Base-by-base conservation (phyloP, 2,797 vertebrate genomes). In the Triplophysa bombifrons region DNA sequence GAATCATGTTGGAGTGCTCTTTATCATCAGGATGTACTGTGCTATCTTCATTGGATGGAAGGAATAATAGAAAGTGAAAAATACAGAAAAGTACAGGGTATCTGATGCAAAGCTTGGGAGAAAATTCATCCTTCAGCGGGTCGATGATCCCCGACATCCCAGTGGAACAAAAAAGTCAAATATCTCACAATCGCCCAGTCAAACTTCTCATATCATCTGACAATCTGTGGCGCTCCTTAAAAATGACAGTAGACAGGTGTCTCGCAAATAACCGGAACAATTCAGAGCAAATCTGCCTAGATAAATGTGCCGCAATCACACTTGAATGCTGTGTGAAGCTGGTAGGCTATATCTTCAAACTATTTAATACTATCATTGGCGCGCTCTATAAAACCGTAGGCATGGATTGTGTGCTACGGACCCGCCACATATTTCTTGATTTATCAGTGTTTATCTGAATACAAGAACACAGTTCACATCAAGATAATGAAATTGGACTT, bases 231-330 rank as follows among this genome's bases (percentile, higher is more conserved):
- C 1, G 9, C 51, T 56, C 66, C 38, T 46, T 73, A 14, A 46
- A 73, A 67, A 80, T 22, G 19, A 38, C 70, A 22, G 61, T 13
- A 3, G 69, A 73, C 78, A 58, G 76, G 69, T 73, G 70, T 67
- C 10, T 10, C 58, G 38, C 61, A 80, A 73, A 25, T 48, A 56
- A 73, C 50, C 34, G 17, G 41, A 72, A 71, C 16, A 63, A 72
- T 41, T 20, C n/a, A 51, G 61, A 50, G 53, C 78, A 66, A 58
- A 80, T 58, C 51, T 73, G 25, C 34, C 58, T 48, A 38, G 46
- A 69, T 70, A 20, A 61, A 44, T 55, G 46, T 34, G 73, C 50
- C 56, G 58, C 34, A 65, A 66, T 66, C 38, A 46, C 70, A 73
- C 51, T 38, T 80, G 51, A 73, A 50, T 48, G 3, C 27, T 2